phyloP scores from a whole-genome alignment of 2,113 vertebrate species.

The Rhinolophus ferrumequinum region DNA sequence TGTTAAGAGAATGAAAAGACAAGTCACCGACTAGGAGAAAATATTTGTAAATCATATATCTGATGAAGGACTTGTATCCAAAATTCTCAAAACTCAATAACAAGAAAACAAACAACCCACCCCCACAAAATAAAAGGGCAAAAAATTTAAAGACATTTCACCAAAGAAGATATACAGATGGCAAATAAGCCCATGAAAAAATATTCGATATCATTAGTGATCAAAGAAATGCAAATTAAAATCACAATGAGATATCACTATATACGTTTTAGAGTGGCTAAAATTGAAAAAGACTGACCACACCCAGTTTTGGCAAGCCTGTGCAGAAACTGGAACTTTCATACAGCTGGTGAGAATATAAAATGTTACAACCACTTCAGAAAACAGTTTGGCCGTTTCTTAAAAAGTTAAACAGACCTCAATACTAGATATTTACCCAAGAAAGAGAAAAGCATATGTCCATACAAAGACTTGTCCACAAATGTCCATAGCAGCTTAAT shows the following conservation, averaged over 20 bases:
- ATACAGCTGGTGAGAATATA: neutral
- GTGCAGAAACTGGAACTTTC: neutral
- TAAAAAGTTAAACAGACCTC: neutral
- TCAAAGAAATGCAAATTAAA: neutral
- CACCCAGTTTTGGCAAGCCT: neutral
- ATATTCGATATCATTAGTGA: neutral
- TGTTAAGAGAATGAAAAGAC: neutral
- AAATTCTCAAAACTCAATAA: neutral
- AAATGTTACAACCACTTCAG: neutral
- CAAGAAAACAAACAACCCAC: neutral
- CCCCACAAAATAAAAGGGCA: neutral
- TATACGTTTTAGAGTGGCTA: neutral
- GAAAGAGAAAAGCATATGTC: neutral
- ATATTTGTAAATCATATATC: neutral
- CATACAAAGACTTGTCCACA: neutral
- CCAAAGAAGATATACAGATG: neutral
- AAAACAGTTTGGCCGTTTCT: neutral
- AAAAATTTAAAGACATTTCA: neutral
- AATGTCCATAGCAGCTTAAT: neutral
- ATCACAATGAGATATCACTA: neutral
- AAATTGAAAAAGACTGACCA: neutral
- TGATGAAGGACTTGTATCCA: neutral
- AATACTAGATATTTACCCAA: neutral
- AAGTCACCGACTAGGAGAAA: neutral
- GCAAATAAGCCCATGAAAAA: conserved; percentile 12